Conservation (phyloP, 2,888 invertebrate species). For the Thera obeliscata region DNA sequence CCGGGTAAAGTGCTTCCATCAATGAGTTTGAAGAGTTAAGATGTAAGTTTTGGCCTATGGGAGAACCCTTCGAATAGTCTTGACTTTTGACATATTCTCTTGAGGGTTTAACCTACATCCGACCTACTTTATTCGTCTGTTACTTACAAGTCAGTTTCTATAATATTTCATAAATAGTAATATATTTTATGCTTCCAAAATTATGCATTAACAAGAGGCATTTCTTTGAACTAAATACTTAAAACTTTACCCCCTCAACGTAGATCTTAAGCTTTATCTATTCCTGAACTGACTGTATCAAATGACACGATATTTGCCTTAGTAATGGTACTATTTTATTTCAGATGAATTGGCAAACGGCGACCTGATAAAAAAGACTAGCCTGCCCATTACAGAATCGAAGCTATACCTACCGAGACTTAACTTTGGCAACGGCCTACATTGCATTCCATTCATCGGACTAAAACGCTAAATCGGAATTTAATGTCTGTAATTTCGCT, state of each 20-base stretch:
- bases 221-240: too few species aligned
- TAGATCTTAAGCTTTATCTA: background rate
- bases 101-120: conserved; percentile 49
- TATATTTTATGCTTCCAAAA: background rate
- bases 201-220: too few species aligned
- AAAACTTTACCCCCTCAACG: too few species aligned
- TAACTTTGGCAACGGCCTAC: conserved; percentile 13
- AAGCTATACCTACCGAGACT: background rate
- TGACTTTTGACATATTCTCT: conserved; percentile 52
- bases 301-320: background rate
- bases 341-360: conserved; percentile 1
- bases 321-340: background rate
- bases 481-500: conserved; percentile 17
- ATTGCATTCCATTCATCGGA: conserved; percentile 16
- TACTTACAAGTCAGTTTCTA: background rate
- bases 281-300: background rate
- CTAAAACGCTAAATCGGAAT: conserved; percentile 21
- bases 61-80: conserved; percentile 59
- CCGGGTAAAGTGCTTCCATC: conserved; percentile 50
- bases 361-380: background rate
- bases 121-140: conserved; percentile 46
- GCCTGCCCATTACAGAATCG: conserved; percentile 4
- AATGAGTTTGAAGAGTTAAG: conserved; percentile 65
- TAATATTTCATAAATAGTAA: background rate
- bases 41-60: conserved; percentile 61